Evolutionary conservation across 92 coral and sea anemone species (phyloP).

Genomic region (Diadumene lineata): DNA sequence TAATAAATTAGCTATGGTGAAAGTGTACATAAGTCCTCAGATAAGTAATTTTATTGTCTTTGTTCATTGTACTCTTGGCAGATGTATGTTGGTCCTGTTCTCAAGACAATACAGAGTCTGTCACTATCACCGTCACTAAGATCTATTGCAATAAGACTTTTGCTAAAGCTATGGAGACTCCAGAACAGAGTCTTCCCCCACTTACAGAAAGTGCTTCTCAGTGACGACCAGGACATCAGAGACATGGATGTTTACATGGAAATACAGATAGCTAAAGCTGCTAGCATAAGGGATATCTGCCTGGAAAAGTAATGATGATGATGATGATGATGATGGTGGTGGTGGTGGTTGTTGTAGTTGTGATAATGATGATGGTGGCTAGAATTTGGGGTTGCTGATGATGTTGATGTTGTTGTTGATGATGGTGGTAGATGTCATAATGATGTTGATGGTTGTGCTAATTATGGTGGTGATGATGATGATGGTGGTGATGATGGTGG

Average conservation of each 20-base stretch:
- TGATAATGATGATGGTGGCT: background rate
- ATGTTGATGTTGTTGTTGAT: background rate
- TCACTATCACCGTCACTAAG: slow-evolving; percentile 63
- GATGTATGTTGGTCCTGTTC: slow-evolving; percentile 80
- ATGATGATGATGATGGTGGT: background rate
- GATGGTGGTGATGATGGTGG: background rate
- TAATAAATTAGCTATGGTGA: too few species aligned
- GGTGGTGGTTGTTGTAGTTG: background rate
- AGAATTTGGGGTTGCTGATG: background rate
- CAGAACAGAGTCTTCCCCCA: slow-evolving; percentile 91
- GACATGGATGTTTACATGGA: slow-evolving; percentile 52
- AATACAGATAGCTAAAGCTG: slow-evolving; percentile 85
- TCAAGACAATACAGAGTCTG: slow-evolving; percentile 73
- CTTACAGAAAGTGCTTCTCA: slow-evolving; percentile 66
- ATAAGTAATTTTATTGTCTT: background rate
- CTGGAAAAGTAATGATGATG: slow-evolving; percentile 53
- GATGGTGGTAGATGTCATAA: background rate
- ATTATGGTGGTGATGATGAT: background rate
- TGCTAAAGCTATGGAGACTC: slow-evolving; percentile 80
- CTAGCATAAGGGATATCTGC: slow-evolving; percentile 86
- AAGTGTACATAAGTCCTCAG: too few species aligned
- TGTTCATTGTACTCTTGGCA: too few species aligned
- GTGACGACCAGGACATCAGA: slow-evolving; percentile 48
- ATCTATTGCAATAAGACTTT: slow-evolving; percentile 70
- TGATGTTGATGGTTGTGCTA: background rate